A percentile compares a stretch with the other conserved stretches of the same genome.
Conservation (phyloP, 2,888 invertebrate genomes). For the Gari tellinella region DNA sequence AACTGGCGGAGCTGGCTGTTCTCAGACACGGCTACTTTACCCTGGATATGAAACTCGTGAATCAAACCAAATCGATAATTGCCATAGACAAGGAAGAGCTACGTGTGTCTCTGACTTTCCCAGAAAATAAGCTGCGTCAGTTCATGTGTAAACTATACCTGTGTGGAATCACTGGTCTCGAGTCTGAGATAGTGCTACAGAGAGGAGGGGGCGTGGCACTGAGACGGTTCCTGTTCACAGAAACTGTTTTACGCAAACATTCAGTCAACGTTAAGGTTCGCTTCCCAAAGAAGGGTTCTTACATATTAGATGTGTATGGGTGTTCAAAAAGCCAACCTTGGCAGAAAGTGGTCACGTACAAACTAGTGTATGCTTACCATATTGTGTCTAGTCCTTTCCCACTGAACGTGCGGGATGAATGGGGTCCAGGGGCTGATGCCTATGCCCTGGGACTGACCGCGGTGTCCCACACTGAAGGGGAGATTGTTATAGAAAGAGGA, state of each 20-base stretch:
- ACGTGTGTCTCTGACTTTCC: slow-evolving; percentile 23
- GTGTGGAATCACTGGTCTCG: slow-evolving; percentile 9
- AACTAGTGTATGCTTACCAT: slow-evolving; percentile 29
- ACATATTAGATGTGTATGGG: slow-evolving; percentile 38
- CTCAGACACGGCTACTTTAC: slow-evolving; percentile 39
- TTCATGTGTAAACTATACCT: slow-evolving; percentile 38
- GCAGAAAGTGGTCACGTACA: slow-evolving; percentile 33
- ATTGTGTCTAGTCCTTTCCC: slow-evolving; percentile 32
- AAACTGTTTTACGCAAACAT: slow-evolving; percentile 28
- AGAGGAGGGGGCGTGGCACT: not conserved
- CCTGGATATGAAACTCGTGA: slow-evolving; percentile 32
- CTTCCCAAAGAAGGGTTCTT: slow-evolving; percentile 45
- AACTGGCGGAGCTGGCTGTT: slow-evolving; percentile 39
- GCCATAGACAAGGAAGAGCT: slow-evolving; percentile 12
- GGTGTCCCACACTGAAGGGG: slow-evolving; percentile 36
- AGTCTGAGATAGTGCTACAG: not conserved
- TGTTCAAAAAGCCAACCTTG: slow-evolving; percentile 6
- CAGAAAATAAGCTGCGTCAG: slow-evolving; percentile 17
- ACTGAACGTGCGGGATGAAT: slow-evolving; percentile 44
- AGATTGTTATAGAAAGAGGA: slow-evolving; percentile 33
- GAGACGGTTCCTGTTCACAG: slow-evolving; percentile 44
- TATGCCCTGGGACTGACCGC: slow-evolving; percentile 29
- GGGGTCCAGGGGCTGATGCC: slow-evolving; percentile 51
- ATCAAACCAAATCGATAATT: slow-evolving; percentile 24
- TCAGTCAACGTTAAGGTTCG: slow-evolving; percentile 23